Percentiles rank a stretch among this genome's conserved stretches.
Conservation (phyloP, 2,888 invertebrate species). For the Corbicula japonica region DNA sequence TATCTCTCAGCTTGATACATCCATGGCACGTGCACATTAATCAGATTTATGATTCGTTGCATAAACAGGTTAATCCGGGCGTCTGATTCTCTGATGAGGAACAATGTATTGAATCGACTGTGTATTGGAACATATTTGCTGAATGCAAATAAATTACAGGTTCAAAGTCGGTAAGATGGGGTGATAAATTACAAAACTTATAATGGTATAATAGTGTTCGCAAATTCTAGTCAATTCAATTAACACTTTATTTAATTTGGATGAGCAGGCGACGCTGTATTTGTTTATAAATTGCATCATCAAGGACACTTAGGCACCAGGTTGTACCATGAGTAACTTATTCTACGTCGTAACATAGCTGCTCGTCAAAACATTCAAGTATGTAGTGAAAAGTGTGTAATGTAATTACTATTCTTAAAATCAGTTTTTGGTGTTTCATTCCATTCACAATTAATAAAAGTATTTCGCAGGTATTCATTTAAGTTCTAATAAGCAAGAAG, state of each 20-base stretch:
- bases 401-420: slow-evolving; percentile 31
- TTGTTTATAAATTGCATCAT: slow-evolving; percentile 28
- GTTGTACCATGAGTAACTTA: slow-evolving; percentile 27
- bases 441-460: slow-evolving; percentile 30
- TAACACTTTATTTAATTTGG: slow-evolving; percentile 2
- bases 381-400: slow-evolving; percentile 31
- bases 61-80: slow-evolving; percentile 22
- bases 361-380: slow-evolving; percentile 31
- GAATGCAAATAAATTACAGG: slow-evolving; percentile 20
- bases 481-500: slow-evolving; percentile 31
- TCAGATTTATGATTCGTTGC: slow-evolving; percentile 25
- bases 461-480: slow-evolving; percentile 28
- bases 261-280: slow-evolving; percentile 14
- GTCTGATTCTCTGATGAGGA: slow-evolving; percentile 24
- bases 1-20: slow-evolving; percentile 24
- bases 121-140: slow-evolving; percentile 21
- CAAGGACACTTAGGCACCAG: slow-evolving; percentile 25
- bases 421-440: slow-evolving; percentile 31
- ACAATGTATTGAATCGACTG: slow-evolving; percentile 25
- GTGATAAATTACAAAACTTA: slow-evolving; percentile 25
- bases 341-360: slow-evolving; percentile 30
- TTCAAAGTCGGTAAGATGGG: slow-evolving; percentile 25
- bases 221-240: slow-evolving; percentile 4
- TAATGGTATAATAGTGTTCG: slow-evolving; percentile 24
- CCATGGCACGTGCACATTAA: slow-evolving; percentile 22